Percentiles rank a stretch among this genome's conserved stretches.
These are phyloP conservation scores for Oscheius onirici DNA, from an alignment of 2,888 invertebrate species.

Conservation along the genomic window DNA sequence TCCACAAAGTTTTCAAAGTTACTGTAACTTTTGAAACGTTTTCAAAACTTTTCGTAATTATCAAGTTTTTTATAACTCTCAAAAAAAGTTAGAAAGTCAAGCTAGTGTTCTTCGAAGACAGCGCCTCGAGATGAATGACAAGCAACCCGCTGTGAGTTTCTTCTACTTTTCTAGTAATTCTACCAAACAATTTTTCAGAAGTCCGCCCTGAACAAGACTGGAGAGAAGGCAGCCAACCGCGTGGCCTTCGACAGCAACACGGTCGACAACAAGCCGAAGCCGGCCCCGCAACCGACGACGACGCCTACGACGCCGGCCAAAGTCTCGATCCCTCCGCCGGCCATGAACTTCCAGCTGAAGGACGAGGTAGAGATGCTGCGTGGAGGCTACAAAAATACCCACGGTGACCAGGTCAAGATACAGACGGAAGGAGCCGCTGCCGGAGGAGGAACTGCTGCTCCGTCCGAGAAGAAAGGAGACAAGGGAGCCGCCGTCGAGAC, in stretches of 20 bases:
- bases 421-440: constrained; percentile 3
- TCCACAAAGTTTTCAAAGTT: too few relatives aligned
- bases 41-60: too few relatives aligned
- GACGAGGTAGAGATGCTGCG: constrained; percentile 29
- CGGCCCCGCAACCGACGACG: background rate
- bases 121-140: too few relatives aligned
- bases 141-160: too few relatives aligned
- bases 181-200: background rate
- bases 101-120: too few relatives aligned
- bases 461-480: background rate
- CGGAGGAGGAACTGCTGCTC: background rate
- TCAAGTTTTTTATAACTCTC: too few relatives aligned
- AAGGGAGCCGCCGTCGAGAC: too few relatives aligned
- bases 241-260: constrained; percentile 11
- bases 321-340: constrained; percentile 11
- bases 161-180: too few relatives aligned
- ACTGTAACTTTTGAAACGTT: background rate
- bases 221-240: background rate
- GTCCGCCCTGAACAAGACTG: constrained; percentile 4
- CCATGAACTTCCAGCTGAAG: constrained; percentile 8
- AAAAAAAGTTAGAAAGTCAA: too few relatives aligned
- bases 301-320: background rate
- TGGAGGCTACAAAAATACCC: constrained; percentile 10
- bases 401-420: constrained; percentile 23
- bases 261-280: background rate